phyloP scores from a whole-genome alignment of 2,888 invertebrate genomes.

The Amaurobius ferox region DNA sequence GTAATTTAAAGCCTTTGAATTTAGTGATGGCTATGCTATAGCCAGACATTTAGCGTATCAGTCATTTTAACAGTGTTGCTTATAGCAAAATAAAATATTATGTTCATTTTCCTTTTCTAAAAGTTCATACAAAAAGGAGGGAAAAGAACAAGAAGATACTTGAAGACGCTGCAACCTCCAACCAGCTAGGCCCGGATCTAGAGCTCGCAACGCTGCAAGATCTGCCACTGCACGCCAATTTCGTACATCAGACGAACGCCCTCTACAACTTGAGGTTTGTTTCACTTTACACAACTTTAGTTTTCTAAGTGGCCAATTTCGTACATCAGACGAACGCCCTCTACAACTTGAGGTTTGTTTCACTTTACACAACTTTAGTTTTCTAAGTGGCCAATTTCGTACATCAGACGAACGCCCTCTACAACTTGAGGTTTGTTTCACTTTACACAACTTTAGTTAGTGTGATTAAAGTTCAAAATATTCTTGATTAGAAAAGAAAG shows the following conservation, averaged over 20 bases:
- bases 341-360: slow-evolving; percentile 81
- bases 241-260: slow-evolving; percentile 89
- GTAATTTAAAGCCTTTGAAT: not conserved
- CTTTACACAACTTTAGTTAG: too few species aligned
- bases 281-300: too few species aligned
- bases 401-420: slow-evolving; percentile 90
- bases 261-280: slow-evolving; percentile 83
- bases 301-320: too few species aligned
- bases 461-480: too few species aligned
- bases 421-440: slow-evolving; percentile 80
- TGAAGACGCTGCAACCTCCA: slow-evolving; percentile 78
- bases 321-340: slow-evolving; percentile 90
- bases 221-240: slow-evolving; percentile 84
- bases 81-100: too few species aligned
- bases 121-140: slow-evolving; percentile 67
- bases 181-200: slow-evolving; percentile 77
- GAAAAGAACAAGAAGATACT: slow-evolving; percentile 84
- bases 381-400: slow-evolving; percentile 86
- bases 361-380: too few species aligned
- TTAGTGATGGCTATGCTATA: too few species aligned
- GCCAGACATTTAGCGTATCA: too few species aligned
- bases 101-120: not conserved
- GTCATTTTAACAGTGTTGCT: too few species aligned
- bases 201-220: slow-evolving; percentile 92
- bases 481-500: too few species aligned